Conservation (phyloP, 2,888 invertebrate species). For the Blomia tropicalis region DNA sequence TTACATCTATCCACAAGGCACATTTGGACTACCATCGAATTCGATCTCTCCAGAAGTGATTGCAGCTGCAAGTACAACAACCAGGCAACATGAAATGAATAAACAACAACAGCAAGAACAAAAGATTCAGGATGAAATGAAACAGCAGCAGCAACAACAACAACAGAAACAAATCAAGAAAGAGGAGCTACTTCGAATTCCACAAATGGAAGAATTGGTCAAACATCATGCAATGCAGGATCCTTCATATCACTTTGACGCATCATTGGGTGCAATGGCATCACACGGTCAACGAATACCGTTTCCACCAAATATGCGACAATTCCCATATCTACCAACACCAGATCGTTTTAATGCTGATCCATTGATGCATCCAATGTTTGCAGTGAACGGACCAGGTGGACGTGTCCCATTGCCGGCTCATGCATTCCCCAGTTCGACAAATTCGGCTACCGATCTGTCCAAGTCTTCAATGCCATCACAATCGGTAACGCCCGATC, state of each 20-base stretch:
- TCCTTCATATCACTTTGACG: neutral
- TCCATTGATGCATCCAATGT: neutral
- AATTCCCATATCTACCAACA: neutral
- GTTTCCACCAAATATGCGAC: constrained; percentile 17
- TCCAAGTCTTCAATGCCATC: neutral
- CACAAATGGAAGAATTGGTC: neutral
- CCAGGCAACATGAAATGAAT: neutral
- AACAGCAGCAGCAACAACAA: constrained; percentile 16
- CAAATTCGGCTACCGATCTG: neutral
- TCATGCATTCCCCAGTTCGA: neutral
- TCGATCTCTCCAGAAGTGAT: neutral
- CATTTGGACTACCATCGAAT: neutral
- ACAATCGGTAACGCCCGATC: neutral
- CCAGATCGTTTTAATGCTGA: neutral
- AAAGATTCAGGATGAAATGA: neutral
- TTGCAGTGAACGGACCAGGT: constrained; percentile 3
- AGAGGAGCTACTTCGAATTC: neutral
- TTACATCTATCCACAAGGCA: neutral
- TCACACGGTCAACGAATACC: constrained; percentile 5
- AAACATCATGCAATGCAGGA: neutral
- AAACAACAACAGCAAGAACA: neutral
- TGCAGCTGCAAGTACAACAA: neutral
- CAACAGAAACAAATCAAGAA: neutral
- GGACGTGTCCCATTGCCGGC: neutral
- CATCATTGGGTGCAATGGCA: neutral